Evolutionary conservation across 2,888 invertebrate species (phyloP), one percentile per base, ranked within the genome.

Genomic region (Phalera bucephala): DNA sequence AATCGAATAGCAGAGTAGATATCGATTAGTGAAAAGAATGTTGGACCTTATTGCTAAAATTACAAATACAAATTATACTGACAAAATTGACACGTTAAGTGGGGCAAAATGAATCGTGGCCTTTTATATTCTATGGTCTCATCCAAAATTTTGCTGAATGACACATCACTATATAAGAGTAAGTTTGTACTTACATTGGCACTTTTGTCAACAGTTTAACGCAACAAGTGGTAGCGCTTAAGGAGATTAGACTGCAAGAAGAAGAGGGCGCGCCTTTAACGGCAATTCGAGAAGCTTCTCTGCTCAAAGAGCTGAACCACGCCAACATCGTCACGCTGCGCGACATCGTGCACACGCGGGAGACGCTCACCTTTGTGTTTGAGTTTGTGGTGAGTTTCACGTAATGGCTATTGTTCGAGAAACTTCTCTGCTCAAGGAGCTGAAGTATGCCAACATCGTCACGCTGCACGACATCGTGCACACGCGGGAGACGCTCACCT

Each of bases 181-280:
- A n/a, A n/a, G n/a, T n/a, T n/a, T n/a, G n/a, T n/a, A n/a, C n/a
- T n/a, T n/a, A n/a, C n/a, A n/a, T n/a, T n/a, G n/a, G 17, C 3
- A 3, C 17, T 49, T 64, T 60, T 55, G 52, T 61, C 56, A 73
- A 56, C 86, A 96, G 93, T 93, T 93, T 99, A 91, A 99, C 98
- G 80, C 97, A 98, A 91, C 97, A 98, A 92, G 96, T 99, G 73
- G 99, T 99, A 77, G 99, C 99, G 65, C 91, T 99, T 92, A 99
- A n/a, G n/a, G n/a, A n/a, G n/a, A n/a, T 99, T 86, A 94, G 98
- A 87, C 94, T 99, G 76, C 99, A 99, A 87, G 97, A 98, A 79
- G 99, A 99, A 79, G 99, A 99, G 88, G 99, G 99, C 31, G 97
- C 98, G 53, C 99, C 99, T 35, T 99, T 99, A 92, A 99, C 99